A percentile compares a stretch with the other conserved stretches of the same genome.
Conservation (phyloP, 92 coral and sea anemone species). For the Anthopleura xanthogrammica region DNA sequence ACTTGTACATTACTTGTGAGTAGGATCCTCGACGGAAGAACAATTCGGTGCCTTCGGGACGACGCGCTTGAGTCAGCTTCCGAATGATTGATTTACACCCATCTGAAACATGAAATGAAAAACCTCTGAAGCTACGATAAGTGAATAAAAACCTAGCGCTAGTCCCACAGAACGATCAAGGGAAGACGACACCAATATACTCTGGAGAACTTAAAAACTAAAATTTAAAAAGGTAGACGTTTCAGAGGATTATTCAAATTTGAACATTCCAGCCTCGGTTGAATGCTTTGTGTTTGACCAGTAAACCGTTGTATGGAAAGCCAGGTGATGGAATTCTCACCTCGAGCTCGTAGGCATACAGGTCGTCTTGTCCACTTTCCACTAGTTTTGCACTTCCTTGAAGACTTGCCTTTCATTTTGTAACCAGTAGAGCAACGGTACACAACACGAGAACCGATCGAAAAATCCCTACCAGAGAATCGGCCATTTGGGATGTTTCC, state of each 20-base stretch:
- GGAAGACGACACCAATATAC: too few species aligned
- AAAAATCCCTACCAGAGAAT: neutral
- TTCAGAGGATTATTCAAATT: too few species aligned
- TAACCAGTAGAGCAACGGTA: neutral
- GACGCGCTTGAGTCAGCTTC: neutral
- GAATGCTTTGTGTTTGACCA: too few species aligned
- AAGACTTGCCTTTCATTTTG: neutral
- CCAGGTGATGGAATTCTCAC: too few species aligned
- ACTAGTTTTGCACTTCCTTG: neutral
- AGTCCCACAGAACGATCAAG: too few species aligned
- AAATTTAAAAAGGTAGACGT: too few species aligned
- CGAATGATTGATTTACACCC: neutral
- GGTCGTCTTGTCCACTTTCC: neutral
- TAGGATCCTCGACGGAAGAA: neutral
- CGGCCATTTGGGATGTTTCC: neutral
- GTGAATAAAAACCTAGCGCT: too few species aligned
- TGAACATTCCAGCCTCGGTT: too few species aligned
- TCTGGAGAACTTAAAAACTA: too few species aligned
- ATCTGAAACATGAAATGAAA: neutral
- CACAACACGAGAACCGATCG: neutral
- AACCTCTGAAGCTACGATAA: neutral
- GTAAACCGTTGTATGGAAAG: too few species aligned
- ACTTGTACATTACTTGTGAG: neutral
- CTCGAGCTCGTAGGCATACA: neutral
- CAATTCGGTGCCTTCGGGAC: neutral